Evolutionary conservation across 2,888 invertebrate species (phyloP), one percentile per base, ranked within the genome.

Genomic region (Drosophila cracens): DNA sequence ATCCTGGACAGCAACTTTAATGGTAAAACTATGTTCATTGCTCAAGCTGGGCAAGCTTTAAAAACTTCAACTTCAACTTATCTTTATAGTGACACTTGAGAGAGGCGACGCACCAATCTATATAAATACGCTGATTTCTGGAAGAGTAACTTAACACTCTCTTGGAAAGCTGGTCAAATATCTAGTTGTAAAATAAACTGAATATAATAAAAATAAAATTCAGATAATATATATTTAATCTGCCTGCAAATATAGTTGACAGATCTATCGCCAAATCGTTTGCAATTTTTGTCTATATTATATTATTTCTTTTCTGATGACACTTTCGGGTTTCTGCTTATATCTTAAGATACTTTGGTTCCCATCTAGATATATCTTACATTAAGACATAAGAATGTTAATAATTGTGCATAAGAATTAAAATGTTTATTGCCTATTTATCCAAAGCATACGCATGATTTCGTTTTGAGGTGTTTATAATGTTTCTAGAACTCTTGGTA

Each of bases 1-100:
- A 10, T 59, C 4, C 33, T 86, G 25, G 62, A 60, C 10, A 49
- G 33, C 10, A 63, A 54, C 6, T 85, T 87, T 18, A 74, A 43
- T n/a, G 77, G 85, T 83, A 67, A 25, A 64, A 8, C 1, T 34
- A 18, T 16, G 7, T 4, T 4, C 27, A 11, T 25, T 33, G 4
- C n/a, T 16, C 6, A 11, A 25, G 1, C 10, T 27, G 7, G 4
- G 25, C 7, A 25, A 6, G 4, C n/a, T 46, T 38, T 38, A 38
- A 48, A 38, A 29, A 1, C 8, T 11, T 11, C 0, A 25, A 40
- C 16, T 11, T 11, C 0, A 25, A 40, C 13, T 69, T 57, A 8
- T 43, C 21, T 34, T 62, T 77, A 2, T 29, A 83, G 83, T 81
- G 29, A 76, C 71, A 38, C 62, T 69, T 0, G n/a, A 34, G 0